Conservation (phyloP, 2,888 invertebrate species). For the Chrysolina haemoptera region DNA sequence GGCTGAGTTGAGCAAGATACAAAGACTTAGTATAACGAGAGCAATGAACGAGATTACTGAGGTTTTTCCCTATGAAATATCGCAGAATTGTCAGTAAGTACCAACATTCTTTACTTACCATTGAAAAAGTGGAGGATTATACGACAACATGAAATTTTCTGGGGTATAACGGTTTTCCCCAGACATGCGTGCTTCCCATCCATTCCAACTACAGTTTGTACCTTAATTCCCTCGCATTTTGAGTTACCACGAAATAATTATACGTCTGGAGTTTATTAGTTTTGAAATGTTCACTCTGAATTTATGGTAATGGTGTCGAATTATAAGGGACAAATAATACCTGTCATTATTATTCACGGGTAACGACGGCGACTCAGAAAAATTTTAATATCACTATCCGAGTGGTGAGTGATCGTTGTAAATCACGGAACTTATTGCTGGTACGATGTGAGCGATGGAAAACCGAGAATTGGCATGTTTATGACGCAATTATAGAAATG, state of each 20-base stretch:
- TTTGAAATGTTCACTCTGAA: slow-evolving; percentile 45
- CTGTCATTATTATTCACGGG: slow-evolving; percentile 47
- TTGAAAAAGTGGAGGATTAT: too few relatives aligned
- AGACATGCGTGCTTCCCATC: slow-evolving; percentile 39
- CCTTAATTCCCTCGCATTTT: slow-evolving; percentile 34
- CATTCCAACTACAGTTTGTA: slow-evolving; percentile 34
- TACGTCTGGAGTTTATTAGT: slow-evolving; percentile 35
- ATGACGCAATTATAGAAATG: slow-evolving; percentile 69
- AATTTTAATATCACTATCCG: slow-evolving; percentile 50
- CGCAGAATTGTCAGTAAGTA: too few relatives aligned
- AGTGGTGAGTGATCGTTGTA: slow-evolving; percentile 51
- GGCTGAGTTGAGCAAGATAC: not conserved
- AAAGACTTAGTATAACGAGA: not conserved
- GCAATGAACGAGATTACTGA: too few relatives aligned
- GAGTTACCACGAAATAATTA: slow-evolving; percentile 40
- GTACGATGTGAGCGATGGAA: slow-evolving; percentile 46
- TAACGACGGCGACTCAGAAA: slow-evolving; percentile 44
- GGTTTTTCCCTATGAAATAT: too few relatives aligned
- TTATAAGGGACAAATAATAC: slow-evolving; percentile 50
- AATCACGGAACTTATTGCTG: slow-evolving; percentile 55
- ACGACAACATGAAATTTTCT: not conserved
- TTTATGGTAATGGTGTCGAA: slow-evolving; percentile 50
- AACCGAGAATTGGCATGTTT: slow-evolving; percentile 67
- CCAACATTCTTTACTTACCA: too few relatives aligned
- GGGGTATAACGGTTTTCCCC: not conserved